These are phyloP conservation scores for Urocitellus parryii DNA, from an alignment of 2,113 vertebrate genomes.

Conservation along the genomic window DNA sequence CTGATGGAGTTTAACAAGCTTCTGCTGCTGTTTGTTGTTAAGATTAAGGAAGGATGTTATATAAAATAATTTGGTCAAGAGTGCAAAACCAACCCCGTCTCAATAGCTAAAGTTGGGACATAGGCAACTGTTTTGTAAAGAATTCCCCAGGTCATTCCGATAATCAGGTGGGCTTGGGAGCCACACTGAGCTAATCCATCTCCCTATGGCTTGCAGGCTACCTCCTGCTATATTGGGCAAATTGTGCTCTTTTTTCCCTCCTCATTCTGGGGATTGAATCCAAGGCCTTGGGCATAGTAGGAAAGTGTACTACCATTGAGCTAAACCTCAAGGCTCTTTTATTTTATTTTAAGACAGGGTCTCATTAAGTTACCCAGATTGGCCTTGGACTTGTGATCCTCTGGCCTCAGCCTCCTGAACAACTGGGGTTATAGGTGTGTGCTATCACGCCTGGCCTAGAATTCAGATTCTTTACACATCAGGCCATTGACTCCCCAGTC, in stretches of 20 bases:
- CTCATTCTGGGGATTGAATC: neutral
- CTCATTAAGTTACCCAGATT: neutral
- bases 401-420: neutral
- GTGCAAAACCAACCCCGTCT: neutral
- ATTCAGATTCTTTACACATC: neutral
- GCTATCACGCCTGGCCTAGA: neutral
- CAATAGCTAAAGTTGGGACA: neutral
- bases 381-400: neutral
- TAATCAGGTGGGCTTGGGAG: neutral
- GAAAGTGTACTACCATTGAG: neutral
- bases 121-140: neutral
- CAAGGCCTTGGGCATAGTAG: neutral
- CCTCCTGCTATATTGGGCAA: neutral
- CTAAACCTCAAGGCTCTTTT: neutral
- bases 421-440: neutral
- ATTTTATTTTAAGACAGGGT: neutral
- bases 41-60: conserved; percentile 24
- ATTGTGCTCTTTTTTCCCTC: neutral
- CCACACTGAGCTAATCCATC: neutral
- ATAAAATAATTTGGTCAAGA: neutral
- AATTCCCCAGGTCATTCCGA: neutral
- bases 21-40: neutral
- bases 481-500: neutral
- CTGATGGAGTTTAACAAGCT: neutral
- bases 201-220: neutral